Conservation (phyloP, 2,888 invertebrate species). For the Suillia variegata region DNA sequence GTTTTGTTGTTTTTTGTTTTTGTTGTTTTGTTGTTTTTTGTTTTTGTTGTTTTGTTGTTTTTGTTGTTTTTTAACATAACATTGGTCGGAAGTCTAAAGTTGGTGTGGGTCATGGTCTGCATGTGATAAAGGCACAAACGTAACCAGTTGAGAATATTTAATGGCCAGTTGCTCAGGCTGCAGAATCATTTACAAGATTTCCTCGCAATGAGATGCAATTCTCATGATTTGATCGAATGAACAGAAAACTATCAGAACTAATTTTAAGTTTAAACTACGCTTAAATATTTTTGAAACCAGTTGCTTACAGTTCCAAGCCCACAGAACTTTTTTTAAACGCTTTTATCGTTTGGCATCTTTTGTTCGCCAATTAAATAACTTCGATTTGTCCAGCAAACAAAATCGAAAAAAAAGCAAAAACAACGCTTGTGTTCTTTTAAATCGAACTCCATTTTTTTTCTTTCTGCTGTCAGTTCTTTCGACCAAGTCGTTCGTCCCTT, state of each 20-base stretch:
- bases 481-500: slow-evolving; percentile 11
- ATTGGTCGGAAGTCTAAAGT: slow-evolving; percentile 29
- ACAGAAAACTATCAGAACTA: no score
- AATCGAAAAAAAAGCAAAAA: no score
- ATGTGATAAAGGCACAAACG: slow-evolving; percentile 29
- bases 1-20: slow-evolving; percentile 14
- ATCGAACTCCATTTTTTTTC: slow-evolving; percentile 2
- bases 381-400: no score
- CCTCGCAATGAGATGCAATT: no score
- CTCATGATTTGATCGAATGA: no score
- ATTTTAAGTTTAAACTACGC: no score
- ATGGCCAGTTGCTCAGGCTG: not conserved
- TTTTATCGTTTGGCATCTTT: not conserved
- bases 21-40: slow-evolving; percentile 25
- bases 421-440: not conserved
- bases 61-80: not conserved
- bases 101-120: slow-evolving; percentile 58
- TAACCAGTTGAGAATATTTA: slow-evolving; percentile 10
- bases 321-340: not conserved
- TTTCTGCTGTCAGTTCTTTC: not conserved
- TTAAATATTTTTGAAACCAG: no score
- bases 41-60: slow-evolving; percentile 26
- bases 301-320: no score
- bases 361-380: not conserved
- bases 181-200: no score